Base-by-base conservation (phyloP, 2,888 invertebrate species). In the Torymus texanus region DNA sequence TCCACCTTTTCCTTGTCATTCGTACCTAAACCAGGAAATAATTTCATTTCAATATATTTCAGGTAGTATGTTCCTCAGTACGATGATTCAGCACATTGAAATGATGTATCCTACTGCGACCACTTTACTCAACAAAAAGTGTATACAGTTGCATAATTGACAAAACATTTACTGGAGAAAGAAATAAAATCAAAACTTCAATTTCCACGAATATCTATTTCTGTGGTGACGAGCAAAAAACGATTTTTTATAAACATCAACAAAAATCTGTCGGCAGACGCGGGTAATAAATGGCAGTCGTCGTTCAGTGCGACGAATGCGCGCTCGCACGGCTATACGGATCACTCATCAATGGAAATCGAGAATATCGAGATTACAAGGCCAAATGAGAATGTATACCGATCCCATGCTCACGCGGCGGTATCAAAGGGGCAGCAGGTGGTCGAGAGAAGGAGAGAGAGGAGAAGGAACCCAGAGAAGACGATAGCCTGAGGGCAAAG, bases 381-480 rank as follows among this genome's bases (percentile, higher is more conserved):
- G 87, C 87, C 87, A 88, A 89, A 90, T 88, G 86, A 88, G 88
- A 89, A 88, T 87, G 85, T 84, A 88, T 41, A 8, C 41, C 41
- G 41, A 41, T 41, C 41, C 41, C 41, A 41, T 41, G 41, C 41
- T 41, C 41, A 88, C 89, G 90, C 79, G 81, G 81, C 74, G 88
- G 87, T 88, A 90, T 90, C 89, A 89, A 90, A 90, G 89, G 84
- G 89, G 89, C 90, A 90, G 90, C 90, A 88, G 90, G 90, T 88
- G 89, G 90, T 88, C 90, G 68, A 87, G 84, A 84, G 84, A 71
- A 51, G 29, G 55, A 16, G 53, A 58, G 41, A 16, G 29, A 67
- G 61, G 51, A 51, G 65, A 50, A 21, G 13, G 11, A 53, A 63
- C 24, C 55, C 70, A 13, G 50, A 63, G 16, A n/a, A 58, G 55